Conservation (phyloP, 2,113 vertebrate species). For the Rhinoderma darwinii region DNA sequence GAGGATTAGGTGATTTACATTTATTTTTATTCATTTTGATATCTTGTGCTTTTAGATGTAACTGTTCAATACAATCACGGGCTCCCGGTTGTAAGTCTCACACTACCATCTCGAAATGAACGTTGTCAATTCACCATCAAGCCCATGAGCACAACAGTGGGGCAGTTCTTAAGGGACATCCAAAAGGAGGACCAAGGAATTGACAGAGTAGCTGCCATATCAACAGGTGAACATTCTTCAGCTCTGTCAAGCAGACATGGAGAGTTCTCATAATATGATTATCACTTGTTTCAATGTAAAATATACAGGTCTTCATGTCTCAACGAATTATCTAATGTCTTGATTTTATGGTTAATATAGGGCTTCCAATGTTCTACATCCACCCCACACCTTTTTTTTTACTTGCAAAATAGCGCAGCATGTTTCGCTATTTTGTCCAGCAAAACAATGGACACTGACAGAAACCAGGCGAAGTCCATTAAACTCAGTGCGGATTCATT, state of each 20-base stretch:
- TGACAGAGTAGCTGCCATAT: slow-evolving; percentile 65
- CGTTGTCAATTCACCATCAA: slow-evolving; percentile 85
- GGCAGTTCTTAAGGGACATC: slow-evolving; percentile 81
- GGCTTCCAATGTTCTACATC: too few relatives aligned
- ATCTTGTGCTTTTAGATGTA: slow-evolving; percentile 69
- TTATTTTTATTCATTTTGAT: background rate
- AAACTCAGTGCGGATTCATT: too few relatives aligned
- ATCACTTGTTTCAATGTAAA: too few relatives aligned
- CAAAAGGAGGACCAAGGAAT: slow-evolving; percentile 85
- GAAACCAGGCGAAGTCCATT: too few relatives aligned
- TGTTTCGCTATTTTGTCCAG: too few relatives aligned
- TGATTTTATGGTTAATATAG: too few relatives aligned
- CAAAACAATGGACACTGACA: too few relatives aligned
- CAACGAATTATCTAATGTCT: too few relatives aligned
- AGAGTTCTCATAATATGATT: background rate
- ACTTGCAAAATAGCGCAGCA: too few relatives aligned
- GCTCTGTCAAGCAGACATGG: background rate
- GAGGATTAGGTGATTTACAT: background rate
- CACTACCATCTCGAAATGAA: slow-evolving; percentile 85
- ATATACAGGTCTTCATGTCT: too few relatives aligned
- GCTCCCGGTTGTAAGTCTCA: slow-evolving; percentile 84
- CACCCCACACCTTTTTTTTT: too few relatives aligned
- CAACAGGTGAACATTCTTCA: slow-evolving; percentile 70
- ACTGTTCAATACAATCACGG: slow-evolving; percentile 82
- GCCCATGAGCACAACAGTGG: slow-evolving; percentile 82